These are phyloP conservation scores for Potamilus streckersoni DNA, from an alignment of 1,140 invertebrate genomes.

Conservation along the genomic window DNA sequence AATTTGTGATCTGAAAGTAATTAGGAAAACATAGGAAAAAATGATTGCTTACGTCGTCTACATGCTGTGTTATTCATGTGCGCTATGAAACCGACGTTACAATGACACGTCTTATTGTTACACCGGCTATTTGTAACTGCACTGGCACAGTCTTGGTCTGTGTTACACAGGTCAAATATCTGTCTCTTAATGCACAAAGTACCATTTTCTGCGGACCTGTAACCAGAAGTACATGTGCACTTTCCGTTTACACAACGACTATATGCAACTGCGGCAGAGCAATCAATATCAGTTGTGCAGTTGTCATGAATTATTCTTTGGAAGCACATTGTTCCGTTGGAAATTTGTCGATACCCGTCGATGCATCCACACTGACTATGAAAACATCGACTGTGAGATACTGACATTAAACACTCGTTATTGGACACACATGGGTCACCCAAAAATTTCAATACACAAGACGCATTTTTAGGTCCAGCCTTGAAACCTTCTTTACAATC, in stretches of 20 bases:
- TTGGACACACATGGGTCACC: slow-evolving; percentile 28
- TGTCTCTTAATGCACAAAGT: slow-evolving; percentile 16
- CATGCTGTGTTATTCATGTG: too few relatives aligned
- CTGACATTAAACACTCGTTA: slow-evolving; percentile 33
- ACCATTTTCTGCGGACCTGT: slow-evolving; percentile 20
- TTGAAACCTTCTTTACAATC: slow-evolving; percentile 26
- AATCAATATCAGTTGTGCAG: slow-evolving; percentile 15
- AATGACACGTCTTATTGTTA: too few relatives aligned
- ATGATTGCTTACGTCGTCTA: too few relatives aligned
- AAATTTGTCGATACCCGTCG: slow-evolving; percentile 24
- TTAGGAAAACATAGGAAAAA: too few relatives aligned
- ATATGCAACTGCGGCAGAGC: slow-evolving; percentile 1
- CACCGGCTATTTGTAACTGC: too few relatives aligned
- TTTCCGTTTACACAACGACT: slow-evolving; percentile 8
- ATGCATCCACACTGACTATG: slow-evolving; percentile 29
- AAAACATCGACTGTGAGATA: slow-evolving; percentile 33
- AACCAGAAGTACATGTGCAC: slow-evolving; percentile 19
- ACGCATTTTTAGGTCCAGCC: not conserved
- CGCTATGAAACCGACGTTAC: too few relatives aligned
- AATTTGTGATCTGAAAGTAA: too few relatives aligned
- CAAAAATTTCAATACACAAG: slow-evolving; percentile 27
- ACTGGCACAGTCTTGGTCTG: too few relatives aligned
- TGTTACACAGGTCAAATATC: too few relatives aligned
- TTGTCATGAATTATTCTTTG: not conserved
- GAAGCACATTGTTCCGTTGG: too few relatives aligned